Evolutionary conservation across 2,888 invertebrate genomes (phyloP).

Genomic region (Ecdyonurus torrentis): DNA sequence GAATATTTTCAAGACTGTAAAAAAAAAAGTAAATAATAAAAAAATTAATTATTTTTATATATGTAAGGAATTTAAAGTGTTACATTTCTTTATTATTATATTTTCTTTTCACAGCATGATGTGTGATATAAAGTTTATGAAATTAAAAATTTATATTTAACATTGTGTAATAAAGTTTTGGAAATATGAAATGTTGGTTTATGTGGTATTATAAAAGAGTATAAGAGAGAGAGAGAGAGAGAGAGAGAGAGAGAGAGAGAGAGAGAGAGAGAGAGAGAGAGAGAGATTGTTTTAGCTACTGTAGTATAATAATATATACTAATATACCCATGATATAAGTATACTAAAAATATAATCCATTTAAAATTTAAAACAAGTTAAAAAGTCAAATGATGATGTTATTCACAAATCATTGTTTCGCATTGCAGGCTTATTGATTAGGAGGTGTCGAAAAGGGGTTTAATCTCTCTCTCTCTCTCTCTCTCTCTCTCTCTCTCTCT

Average conservation of each 20-base stretch:
- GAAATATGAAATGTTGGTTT: neutral
- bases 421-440: neutral
- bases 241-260: too few relatives aligned
- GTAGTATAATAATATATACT: too few relatives aligned
- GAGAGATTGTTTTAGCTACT: neutral
- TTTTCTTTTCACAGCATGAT: neutral
- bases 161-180: neutral
- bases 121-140: neutral
- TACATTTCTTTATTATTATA: neutral
- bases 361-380: neutral
- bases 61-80: too few relatives aligned
- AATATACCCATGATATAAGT: neutral
- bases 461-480: neutral
- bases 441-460: neutral
- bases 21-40: neutral
- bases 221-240: too few relatives aligned
- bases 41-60: neutral
- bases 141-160: neutral
- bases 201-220: too few relatives aligned
- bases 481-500: neutral
- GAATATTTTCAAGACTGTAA: too few relatives aligned
- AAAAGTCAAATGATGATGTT: neutral
- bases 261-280: too few relatives aligned
- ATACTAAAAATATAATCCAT: neutral
- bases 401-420: neutral